These are phyloP conservation scores for Loripinus fragilis DNA, from an alignment of 2,888 invertebrate genomes.

Conservation along the genomic window DNA sequence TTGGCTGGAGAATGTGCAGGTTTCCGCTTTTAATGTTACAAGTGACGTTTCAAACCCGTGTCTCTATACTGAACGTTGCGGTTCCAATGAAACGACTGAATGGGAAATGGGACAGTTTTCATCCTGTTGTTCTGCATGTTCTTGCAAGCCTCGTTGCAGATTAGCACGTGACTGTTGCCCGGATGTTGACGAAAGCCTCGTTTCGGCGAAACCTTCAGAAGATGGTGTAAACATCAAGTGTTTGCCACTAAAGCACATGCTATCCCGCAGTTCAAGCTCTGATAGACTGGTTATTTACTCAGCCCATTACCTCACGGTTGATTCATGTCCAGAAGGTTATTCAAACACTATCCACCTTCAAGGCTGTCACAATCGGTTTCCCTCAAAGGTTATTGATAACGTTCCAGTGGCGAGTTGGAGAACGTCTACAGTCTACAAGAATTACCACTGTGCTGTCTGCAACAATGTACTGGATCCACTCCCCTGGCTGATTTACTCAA, in stretches of 20 bases:
- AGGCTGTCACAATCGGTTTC: background rate
- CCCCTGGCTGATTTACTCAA: background rate
- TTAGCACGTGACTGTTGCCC: slow-evolving; percentile 10
- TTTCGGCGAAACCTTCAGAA: background rate
- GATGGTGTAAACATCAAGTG: background rate
- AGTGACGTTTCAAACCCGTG: background rate
- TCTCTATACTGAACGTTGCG: background rate
- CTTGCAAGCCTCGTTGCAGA: slow-evolving; percentile 1
- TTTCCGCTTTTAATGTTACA: background rate
- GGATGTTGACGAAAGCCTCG: background rate
- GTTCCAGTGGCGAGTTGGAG: background rate
- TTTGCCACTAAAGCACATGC: background rate
- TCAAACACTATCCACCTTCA: background rate
- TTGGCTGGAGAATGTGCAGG: no score
- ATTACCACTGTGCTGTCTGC: slow-evolving; percentile 1
- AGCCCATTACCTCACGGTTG: background rate
- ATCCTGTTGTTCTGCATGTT: background rate
- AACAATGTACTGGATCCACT: background rate
- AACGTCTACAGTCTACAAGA: background rate
- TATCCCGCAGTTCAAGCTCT: background rate
- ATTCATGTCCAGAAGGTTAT: background rate
- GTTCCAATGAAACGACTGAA: background rate
- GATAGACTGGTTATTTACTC: background rate
- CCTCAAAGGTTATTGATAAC: background rate
- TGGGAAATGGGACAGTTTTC: background rate